Conservation (phyloP, 2,113 vertebrate species). For the Lontra canadensis region DNA sequence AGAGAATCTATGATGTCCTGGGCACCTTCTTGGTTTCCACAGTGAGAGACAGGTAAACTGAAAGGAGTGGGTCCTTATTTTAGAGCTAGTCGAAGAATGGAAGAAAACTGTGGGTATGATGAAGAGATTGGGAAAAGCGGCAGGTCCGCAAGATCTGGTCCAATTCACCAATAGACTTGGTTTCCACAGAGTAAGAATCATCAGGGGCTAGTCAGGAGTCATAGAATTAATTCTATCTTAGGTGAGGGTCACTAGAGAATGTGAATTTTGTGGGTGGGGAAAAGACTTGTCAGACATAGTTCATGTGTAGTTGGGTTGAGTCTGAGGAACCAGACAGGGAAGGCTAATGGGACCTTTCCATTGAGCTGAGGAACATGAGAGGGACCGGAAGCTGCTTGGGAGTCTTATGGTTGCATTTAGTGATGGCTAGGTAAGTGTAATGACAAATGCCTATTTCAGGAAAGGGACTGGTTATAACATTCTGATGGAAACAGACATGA, state of each 20-base stretch:
- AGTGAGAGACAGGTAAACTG: background rate
- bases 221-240: background rate
- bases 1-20: background rate
- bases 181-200: background rate
- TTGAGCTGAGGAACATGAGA: background rate
- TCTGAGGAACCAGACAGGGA: background rate
- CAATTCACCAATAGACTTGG: background rate
- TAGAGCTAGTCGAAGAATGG: background rate
- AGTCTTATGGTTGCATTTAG: background rate
- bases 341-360: background rate
- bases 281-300: background rate
- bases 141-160: background rate
- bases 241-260: background rate
- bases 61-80: background rate
- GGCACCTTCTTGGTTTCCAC: background rate
- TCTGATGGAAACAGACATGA: background rate
- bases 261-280: background rate
- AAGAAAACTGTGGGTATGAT: background rate
- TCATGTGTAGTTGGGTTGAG: background rate
- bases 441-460: background rate
- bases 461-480: background rate
- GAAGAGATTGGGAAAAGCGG: background rate
- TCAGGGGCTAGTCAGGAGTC: background rate
- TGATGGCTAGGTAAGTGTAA: background rate
- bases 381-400: no score